Evolutionary conservation across 2,797 vertebrate species (phyloP).

Genomic region (Phylloscopus collybita): DNA sequence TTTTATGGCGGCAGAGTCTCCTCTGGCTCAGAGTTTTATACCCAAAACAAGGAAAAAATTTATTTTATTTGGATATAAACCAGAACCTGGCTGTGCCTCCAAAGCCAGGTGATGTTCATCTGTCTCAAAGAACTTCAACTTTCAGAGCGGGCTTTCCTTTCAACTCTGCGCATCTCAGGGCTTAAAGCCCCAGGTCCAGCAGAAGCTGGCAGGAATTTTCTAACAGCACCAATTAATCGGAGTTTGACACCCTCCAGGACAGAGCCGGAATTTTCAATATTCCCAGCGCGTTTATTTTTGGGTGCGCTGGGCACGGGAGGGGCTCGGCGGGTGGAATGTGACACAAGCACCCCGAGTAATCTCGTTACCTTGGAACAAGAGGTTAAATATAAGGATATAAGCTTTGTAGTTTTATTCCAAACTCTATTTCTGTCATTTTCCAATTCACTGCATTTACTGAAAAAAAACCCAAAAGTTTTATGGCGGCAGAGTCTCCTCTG

Average conservation of each 20-base stretch:
- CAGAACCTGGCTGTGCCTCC: not conserved
- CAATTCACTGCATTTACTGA: not conserved
- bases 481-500: accelerated
- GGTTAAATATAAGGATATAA: no score
- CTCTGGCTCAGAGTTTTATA: not conserved
- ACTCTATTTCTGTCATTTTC: not conserved
- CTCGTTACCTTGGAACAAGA: no score
- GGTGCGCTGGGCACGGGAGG: no score
- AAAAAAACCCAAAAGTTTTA: not conserved
- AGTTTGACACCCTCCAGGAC: not conserved
- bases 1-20: accelerated
- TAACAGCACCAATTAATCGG: not conserved
- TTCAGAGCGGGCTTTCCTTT: not conserved
- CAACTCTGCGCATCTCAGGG: not conserved
- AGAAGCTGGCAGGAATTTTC: no score
- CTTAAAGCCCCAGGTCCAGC: no score
- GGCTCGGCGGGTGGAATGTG: no score
- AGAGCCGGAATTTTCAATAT: not conserved
- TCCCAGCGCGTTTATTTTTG: no score
- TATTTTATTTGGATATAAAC: no score
- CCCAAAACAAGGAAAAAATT: not conserved
- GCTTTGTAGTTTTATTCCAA: not conserved
- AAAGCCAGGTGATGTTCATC: not conserved
- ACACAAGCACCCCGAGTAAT: no score
- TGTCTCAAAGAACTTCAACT: not conserved